Evolutionary conservation across 2,797 vertebrate species (phyloP).

Genomic region (Sarcophilus harrisii): DNA sequence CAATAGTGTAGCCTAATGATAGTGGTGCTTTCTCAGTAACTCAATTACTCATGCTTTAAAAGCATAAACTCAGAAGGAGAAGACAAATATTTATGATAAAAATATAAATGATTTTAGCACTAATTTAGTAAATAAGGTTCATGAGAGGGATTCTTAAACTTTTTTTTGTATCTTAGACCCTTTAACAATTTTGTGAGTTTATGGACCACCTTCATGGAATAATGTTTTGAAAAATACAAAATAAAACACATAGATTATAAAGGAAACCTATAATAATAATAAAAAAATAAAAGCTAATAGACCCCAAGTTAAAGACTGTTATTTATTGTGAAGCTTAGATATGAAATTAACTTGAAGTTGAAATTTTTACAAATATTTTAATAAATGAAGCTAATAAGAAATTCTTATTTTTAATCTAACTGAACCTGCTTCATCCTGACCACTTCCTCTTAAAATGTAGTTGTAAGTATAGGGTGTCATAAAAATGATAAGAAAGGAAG

Average conservation of each 20-base stretch:
- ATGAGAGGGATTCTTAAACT: background rate
- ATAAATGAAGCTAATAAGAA: background rate
- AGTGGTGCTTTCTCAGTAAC: background rate
- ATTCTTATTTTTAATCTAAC: background rate
- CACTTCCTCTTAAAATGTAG: background rate
- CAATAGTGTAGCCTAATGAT: background rate
- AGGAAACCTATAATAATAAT: background rate
- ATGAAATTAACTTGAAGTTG: background rate
- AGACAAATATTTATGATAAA: background rate
- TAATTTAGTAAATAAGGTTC: background rate
- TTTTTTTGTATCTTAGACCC: background rate
- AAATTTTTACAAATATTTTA: background rate
- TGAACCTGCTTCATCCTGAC: background rate
- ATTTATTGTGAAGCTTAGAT: background rate
- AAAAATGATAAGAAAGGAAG: background rate
- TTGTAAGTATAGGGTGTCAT: background rate
- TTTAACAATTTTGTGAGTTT: background rate
- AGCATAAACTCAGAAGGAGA: background rate
- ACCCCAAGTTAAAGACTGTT: background rate
- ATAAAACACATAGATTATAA: background rate
- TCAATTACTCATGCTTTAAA: background rate
- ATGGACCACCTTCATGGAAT: background rate
- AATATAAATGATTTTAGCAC: background rate
- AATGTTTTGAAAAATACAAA: background rate
- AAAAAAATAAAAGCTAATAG: background rate